phyloP scores from a whole-genome alignment of 1,140 invertebrate genomes.

The Watersipora subatra region DNA sequence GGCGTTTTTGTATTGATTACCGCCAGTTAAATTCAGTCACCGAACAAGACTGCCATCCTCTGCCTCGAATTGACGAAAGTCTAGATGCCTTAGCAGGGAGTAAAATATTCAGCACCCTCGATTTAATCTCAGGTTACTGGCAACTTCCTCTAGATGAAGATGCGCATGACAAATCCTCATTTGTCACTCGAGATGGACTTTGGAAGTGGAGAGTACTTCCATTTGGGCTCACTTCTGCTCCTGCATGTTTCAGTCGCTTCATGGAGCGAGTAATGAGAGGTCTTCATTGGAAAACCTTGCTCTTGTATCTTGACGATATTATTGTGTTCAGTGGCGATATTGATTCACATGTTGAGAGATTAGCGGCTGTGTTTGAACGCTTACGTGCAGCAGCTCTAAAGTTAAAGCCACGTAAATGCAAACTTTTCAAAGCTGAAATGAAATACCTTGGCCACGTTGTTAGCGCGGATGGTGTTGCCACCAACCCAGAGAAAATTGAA shows the following conservation, averaged over 20 bases:
- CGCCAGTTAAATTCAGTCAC: constrained; percentile 6
- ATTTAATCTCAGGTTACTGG: neutral
- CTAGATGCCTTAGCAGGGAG: neutral
- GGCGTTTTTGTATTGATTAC: constrained; percentile 12
- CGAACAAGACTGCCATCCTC: constrained; percentile 1
- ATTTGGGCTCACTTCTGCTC: too few species aligned
- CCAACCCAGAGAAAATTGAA: neutral
- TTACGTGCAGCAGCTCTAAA: constrained; percentile 14
- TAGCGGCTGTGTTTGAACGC: neutral
- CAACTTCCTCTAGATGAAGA: neutral
- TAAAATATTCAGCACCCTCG: too few species aligned
- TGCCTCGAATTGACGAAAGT: neutral
- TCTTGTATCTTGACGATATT: too few species aligned
- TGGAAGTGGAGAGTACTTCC: too few species aligned
- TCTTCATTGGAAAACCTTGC: neutral
- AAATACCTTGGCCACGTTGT: neutral
- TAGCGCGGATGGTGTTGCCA: neutral
- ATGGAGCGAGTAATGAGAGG: constrained; percentile 13
- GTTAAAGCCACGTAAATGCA: constrained; percentile 17
- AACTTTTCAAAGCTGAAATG: neutral
- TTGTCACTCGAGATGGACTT: too few species aligned
- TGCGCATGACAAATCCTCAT: too few species aligned
- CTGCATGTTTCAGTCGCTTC: constrained; percentile 14
- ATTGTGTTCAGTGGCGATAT: constrained; percentile 9
- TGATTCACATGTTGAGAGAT: constrained; percentile 12